These are phyloP conservation scores for Drosophila ficusphila DNA, from an alignment of 1,140 invertebrate species.

Conservation along the genomic window DNA sequence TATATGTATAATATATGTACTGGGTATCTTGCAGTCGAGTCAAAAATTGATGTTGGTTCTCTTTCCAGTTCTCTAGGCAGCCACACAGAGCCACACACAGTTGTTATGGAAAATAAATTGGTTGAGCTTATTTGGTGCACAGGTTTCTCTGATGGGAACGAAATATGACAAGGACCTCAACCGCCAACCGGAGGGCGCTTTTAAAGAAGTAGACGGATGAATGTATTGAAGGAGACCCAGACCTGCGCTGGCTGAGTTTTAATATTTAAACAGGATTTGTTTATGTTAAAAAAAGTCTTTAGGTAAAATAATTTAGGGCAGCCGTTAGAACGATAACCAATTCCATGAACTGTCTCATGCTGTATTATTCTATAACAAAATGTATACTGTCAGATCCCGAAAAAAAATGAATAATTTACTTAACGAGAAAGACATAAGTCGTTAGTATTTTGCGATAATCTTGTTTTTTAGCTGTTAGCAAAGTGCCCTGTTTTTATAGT, in stretches of 20 bases:
- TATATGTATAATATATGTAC: too few relatives aligned
- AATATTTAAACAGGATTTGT: neutral
- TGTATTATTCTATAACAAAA: too few relatives aligned
- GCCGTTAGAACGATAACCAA: too few relatives aligned
- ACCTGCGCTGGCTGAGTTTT: neutral
- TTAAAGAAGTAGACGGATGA: neutral
- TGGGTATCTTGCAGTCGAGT: neutral
- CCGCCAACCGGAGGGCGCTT: neutral
- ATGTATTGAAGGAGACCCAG: neutral
- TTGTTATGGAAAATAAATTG: conserved; percentile 75
- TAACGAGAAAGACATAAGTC: too few relatives aligned
- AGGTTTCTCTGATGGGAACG: conserved; percentile 42
- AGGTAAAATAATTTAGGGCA: too few relatives aligned
- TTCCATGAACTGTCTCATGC: too few relatives aligned
- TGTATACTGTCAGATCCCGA: too few relatives aligned
- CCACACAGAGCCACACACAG: conserved; percentile 21
- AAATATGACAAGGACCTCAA: conserved; percentile 52
- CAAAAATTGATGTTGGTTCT: neutral
- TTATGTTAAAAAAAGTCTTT: too few relatives aligned
- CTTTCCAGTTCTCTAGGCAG: conserved; percentile 7
- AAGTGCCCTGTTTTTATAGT: too few relatives aligned
- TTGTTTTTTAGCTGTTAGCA: too few relatives aligned
- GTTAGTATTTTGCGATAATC: too few relatives aligned
- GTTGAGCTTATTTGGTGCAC: conserved; percentile 58
- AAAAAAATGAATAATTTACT: too few relatives aligned